Conservation (phyloP, 2,888 invertebrate genomes). For the Fissipunctia ypsillon region DNA sequence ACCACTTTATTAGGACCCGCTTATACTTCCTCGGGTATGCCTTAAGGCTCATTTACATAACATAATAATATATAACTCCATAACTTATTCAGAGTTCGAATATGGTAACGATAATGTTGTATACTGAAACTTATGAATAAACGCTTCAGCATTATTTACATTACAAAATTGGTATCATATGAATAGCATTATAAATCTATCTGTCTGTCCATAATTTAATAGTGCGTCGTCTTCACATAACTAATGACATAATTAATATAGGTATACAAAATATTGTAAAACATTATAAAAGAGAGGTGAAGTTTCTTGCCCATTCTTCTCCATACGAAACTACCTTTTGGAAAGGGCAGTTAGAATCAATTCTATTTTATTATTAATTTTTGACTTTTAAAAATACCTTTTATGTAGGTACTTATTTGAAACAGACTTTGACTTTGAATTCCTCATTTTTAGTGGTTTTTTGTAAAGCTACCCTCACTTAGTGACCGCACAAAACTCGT, state of each 20-base stretch:
- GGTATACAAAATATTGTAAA: too few relatives aligned
- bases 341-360: too few relatives aligned
- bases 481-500: too few relatives aligned
- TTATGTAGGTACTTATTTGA: too few relatives aligned
- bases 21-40: slow-evolving; percentile 3
- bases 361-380: too few relatives aligned
- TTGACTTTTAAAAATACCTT: too few relatives aligned
- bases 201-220: background rate
- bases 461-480: background rate
- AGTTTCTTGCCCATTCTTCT: too few relatives aligned
- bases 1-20: slow-evolving; percentile 68
- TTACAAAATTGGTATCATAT: background rate
- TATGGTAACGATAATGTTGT: background rate
- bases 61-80: background rate
- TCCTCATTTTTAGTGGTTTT: background rate
- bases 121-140: background rate
- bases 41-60: slow-evolving; percentile 23
- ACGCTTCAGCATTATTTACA: background rate
- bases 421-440: too few relatives aligned
- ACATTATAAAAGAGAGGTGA: too few relatives aligned
- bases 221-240: too few relatives aligned
- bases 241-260: too few relatives aligned
- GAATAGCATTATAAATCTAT: background rate
- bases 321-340: too few relatives aligned
- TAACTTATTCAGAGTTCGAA: background rate